Evolutionary conservation across 2,797 vertebrate species (phyloP).

Genomic region (Poliocrania exsul): DNA sequence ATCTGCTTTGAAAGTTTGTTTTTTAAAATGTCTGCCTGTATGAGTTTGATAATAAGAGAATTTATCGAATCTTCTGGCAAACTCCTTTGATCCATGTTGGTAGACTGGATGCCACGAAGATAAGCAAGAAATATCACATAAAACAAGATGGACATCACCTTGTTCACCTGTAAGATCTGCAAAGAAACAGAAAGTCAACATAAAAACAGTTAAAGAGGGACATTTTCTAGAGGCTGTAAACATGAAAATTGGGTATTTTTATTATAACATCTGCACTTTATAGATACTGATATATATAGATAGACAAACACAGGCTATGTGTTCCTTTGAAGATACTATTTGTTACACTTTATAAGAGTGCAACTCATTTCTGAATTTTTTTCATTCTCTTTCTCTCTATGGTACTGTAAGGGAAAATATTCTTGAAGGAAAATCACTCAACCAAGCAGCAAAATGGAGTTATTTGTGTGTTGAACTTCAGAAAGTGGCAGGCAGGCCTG

Average conservation of each 20-base stretch:
- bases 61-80: slow-evolving; percentile 91
- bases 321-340: not conserved
- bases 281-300: not conserved
- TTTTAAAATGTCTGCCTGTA: slow-evolving; percentile 92
- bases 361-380: not conserved
- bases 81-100: slow-evolving; percentile 89
- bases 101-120: slow-evolving; percentile 96
- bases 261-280: not conserved
- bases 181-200: slow-evolving; percentile 59
- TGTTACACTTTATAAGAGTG: not conserved
- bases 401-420: not conserved
- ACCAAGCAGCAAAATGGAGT: not conserved
- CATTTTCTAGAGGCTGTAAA: not conserved
- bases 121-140: slow-evolving; percentile 98
- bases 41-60: slow-evolving; percentile 94
- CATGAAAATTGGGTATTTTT: not conserved
- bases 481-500: not conserved
- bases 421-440: not conserved
- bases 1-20: slow-evolving; percentile 81
- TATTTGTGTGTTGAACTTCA: not conserved
- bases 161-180: slow-evolving; percentile 99
- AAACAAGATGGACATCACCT: slow-evolving; percentile 99
- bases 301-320: not conserved
- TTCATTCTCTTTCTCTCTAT: not conserved
- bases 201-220: not conserved